These are phyloP conservation scores for Himantopus leucocephalus DNA, from an alignment of 2,113 vertebrate genomes.

Conservation along the genomic window DNA sequence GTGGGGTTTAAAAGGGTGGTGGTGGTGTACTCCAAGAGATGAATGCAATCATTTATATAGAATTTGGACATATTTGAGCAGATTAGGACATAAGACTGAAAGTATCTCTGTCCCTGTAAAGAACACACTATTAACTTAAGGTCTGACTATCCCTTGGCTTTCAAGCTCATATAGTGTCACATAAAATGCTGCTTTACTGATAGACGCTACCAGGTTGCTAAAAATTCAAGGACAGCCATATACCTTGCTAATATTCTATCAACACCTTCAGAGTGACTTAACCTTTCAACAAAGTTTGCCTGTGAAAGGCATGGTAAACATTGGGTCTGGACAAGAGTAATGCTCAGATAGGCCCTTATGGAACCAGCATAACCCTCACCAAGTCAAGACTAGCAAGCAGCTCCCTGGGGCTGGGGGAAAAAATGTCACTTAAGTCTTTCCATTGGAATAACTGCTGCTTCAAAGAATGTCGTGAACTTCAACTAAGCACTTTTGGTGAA, in stretches of 20 bases:
- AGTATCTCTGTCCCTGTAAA: background rate
- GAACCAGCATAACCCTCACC: background rate
- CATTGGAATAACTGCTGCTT: background rate
- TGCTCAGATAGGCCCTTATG: background rate
- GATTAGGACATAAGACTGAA: background rate
- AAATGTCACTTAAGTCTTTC: background rate
- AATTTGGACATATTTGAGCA: background rate
- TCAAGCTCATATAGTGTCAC: background rate
- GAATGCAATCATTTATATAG: background rate
- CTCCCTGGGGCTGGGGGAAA: accelerated
- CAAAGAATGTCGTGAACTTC: background rate
- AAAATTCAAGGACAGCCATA: background rate
- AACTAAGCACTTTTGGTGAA: background rate
- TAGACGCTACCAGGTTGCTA: background rate
- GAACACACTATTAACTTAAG: background rate
- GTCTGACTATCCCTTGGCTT: background rate
- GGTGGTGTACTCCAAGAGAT: background rate
- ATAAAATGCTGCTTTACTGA: background rate
- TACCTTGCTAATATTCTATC: background rate
- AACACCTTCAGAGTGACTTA: background rate
- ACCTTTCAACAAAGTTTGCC: background rate
- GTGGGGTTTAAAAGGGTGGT: background rate
- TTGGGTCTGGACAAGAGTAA: background rate
- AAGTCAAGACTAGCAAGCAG: background rate
- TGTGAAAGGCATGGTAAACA: background rate